Base-by-base conservation (phyloP, 2,797 vertebrate genomes). In the Clarias pachynema region DNA sequence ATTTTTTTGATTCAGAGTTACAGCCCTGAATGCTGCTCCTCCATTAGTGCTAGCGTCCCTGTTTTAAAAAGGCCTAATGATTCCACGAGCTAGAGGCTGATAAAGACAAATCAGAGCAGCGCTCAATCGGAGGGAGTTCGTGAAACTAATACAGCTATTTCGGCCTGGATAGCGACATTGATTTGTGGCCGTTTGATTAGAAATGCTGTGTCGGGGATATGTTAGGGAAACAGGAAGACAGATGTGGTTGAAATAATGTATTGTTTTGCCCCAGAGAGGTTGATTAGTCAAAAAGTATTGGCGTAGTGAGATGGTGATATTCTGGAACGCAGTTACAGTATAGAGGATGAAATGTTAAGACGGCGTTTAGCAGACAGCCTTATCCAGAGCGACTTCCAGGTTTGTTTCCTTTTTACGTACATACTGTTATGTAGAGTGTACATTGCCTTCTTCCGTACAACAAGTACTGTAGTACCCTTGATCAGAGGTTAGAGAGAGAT, bases 91-190 rank as follows among this genome's bases (percentile, higher is more conserved):
- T 22, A 22, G 79, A 7, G 37, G 63, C 79, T 72, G 68, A 85
- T 84, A 65, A 80, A 88, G 70, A 84, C 62, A 37, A 31, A 87
- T 86, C 70, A 44, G 77, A 81, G 59, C 2, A 7, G 68, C 26
- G 24, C 59, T 79, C 6, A 63, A 69, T 83, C 8, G 63, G 69
- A 69, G 56, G 34, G 37, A 88, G 85, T 24, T 53, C 63, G 60
- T n/a, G 14, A 82, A 87, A 81, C 84, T 62, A 60, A 60, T 81
- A 44, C 53, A 18, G 15, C 49, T 74, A 44, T 84, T 44, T 37
- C 14, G 26, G 59, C 31, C 37, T 68, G 83, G 59, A 57, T 56
- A 15, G 2, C 37, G 62, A 84, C 59, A 69, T 60, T 66, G 59
- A 75, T 75, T 81, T 74, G 59, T 72, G 24, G 44, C 5, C 3